Evolutionary conservation across 1,140 invertebrate genomes (phyloP).

Genomic region (Drosophila simulans): DNA sequence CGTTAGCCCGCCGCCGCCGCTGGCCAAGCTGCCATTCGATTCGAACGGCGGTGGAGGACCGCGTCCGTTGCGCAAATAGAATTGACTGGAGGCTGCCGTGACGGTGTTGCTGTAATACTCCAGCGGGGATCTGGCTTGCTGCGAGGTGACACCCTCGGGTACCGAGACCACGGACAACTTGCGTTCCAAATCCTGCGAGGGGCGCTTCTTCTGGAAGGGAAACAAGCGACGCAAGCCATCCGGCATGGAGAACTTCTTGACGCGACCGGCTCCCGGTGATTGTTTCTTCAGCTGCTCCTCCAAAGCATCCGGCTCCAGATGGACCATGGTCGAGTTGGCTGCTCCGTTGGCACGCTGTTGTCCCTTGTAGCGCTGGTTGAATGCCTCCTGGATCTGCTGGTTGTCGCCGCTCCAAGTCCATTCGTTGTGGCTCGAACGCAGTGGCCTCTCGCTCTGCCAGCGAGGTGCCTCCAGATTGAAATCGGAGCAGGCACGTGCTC

Average conservation of each 20-base stretch:
- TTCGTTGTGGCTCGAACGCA: slow-evolving; percentile 61
- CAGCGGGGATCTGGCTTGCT: slow-evolving; percentile 49
- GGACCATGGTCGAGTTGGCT: slow-evolving; percentile 50
- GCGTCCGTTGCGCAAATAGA: slow-evolving; percentile 66
- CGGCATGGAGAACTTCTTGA: slow-evolving; percentile 82
- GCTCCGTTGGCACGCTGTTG: slow-evolving; percentile 34
- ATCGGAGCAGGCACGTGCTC: slow-evolving; percentile 85
- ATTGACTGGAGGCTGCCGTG: slow-evolving; percentile 84
- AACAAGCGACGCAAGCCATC: slow-evolving; percentile 76
- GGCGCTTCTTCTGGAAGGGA: slow-evolving; percentile 70
- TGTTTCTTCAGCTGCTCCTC: slow-evolving; percentile 67
- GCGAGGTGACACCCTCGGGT: slow-evolving; percentile 62
- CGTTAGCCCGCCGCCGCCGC: slow-evolving; percentile 30
- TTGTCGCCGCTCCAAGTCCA: slow-evolving; percentile 85
- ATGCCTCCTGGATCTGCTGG: slow-evolving; percentile 80
- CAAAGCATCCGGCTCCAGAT: slow-evolving; percentile 58
- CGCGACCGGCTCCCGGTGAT: slow-evolving; percentile 24
- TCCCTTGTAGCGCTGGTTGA: slow-evolving; percentile 69
- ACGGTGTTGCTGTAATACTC: slow-evolving; percentile 84
- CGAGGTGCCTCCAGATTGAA: slow-evolving; percentile 67
- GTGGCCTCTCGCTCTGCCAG: slow-evolving; percentile 44
- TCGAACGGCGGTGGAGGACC: slow-evolving; percentile 50
- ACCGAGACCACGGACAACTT: slow-evolving; percentile 77
- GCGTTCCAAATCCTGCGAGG: slow-evolving; percentile 73
- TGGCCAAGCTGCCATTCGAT: slow-evolving; percentile 57